phyloP scores from a whole-genome alignment of 2,888 invertebrate genomes.

The Mythimna albipuncta region DNA sequence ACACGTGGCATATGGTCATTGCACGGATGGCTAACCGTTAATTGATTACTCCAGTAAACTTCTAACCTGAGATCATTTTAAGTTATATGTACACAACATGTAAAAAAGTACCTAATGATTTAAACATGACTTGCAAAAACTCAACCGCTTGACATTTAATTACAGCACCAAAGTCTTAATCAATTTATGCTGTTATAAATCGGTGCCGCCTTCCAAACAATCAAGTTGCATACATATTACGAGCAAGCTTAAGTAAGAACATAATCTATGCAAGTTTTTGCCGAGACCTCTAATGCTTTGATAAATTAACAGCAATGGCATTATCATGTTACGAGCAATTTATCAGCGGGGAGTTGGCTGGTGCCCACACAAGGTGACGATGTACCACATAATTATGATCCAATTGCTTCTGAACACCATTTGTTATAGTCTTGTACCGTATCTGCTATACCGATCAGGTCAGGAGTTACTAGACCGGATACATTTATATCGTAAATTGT shows the following conservation, averaged over 20 bases:
- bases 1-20: neutral
- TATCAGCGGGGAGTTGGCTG: slow-evolving; percentile 58
- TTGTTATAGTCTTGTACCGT: slow-evolving; percentile 57
- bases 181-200: slow-evolving; percentile 20
- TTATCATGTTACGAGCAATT: slow-evolving; percentile 64
- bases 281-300: slow-evolving; percentile 57
- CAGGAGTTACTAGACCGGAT: slow-evolving; percentile 67
- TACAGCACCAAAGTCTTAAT: slow-evolving; percentile 22
- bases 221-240: slow-evolving; percentile 35
- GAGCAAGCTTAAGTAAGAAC: slow-evolving; percentile 20
- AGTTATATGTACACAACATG: too few relatives aligned
- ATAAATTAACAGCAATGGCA: slow-evolving; percentile 65
- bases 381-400: slow-evolving; percentile 65
- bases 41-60: slow-evolving; percentile 4
- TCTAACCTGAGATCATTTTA: neutral
- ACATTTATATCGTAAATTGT: slow-evolving; percentile 53
- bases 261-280: slow-evolving; percentile 57
- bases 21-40: neutral
- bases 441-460: slow-evolving; percentile 52
- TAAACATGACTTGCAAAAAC: slow-evolving; percentile 15
- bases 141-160: slow-evolving; percentile 13
- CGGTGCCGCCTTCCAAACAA: slow-evolving; percentile 9
- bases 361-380: slow-evolving; percentile 57
- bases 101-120: neutral
- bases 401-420: slow-evolving; percentile 58